A percentile compares a stretch with the other conserved stretches of the same genome.
phyloP scores from a whole-genome alignment of 2,113 vertebrate species.

The Rhodinocichla rosea region DNA sequence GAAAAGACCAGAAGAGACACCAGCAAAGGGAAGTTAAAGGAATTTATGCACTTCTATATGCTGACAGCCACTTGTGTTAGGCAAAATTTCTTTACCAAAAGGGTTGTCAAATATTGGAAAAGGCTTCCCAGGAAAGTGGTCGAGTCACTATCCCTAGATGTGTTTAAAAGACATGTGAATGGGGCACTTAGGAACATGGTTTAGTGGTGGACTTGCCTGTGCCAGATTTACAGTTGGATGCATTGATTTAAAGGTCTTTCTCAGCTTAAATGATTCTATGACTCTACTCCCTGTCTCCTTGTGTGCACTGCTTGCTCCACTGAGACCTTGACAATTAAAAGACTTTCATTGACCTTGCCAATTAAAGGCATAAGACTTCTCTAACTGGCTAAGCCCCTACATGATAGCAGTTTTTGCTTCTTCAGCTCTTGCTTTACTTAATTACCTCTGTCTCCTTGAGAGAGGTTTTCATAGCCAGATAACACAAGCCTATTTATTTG shows the following conservation, averaged over 20 bases:
- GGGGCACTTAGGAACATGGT: background rate
- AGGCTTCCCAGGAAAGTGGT: background rate
- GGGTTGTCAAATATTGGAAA: background rate
- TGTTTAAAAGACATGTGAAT: background rate
- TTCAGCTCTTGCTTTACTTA: background rate
- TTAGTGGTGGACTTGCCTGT: background rate
- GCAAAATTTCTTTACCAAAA: background rate
- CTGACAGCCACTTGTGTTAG: background rate
- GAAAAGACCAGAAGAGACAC: background rate
- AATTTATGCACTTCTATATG: background rate
- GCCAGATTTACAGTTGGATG: background rate
- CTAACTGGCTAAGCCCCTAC: background rate
- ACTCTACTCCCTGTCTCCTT: background rate
- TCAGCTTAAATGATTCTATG: background rate
- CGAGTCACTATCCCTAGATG: accelerated
- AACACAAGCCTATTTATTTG: background rate
- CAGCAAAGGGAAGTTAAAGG: background rate
- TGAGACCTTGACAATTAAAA: background rate
- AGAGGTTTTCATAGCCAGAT: background rate
- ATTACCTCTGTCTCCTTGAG: background rate
- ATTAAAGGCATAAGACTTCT: background rate
- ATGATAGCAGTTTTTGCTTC: background rate
- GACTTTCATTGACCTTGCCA: background rate
- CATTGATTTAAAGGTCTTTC: background rate
- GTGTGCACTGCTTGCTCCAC: background rate